phyloP scores from a whole-genome alignment of 2,888 invertebrate species.

The Lasioglossum zephyrum region DNA sequence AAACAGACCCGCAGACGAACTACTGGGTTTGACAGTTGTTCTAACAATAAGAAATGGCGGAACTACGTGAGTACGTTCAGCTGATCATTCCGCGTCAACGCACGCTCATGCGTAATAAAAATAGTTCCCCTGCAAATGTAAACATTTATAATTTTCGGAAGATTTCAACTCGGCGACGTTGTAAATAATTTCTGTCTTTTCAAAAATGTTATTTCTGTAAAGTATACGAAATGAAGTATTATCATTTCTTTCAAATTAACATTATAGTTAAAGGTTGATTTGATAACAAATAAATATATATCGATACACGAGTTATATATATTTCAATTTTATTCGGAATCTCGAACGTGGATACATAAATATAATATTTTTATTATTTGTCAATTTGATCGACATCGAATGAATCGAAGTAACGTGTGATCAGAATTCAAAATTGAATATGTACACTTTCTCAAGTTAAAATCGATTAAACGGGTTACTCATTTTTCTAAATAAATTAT shows the following conservation, averaged over 20 bases:
- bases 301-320: not conserved
- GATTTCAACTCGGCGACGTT: not conserved
- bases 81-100: conserved; percentile 72
- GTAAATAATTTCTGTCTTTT: not conserved
- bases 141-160: not conserved
- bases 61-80: conserved; percentile 66
- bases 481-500: not conserved
- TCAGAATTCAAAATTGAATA: not conserved
- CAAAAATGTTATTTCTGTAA: not conserved
- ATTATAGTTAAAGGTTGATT: not conserved
- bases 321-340: conserved; percentile 18
- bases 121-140: conserved; percentile 61
- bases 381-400: not conserved
- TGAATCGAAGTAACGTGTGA: not conserved
- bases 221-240: not conserved
- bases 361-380: not conserved
- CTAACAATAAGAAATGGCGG: conserved; percentile 78
- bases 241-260: not conserved
- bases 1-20: conserved; percentile 67
- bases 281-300: not conserved
- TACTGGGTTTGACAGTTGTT: conserved; percentile 77
- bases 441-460: not conserved
- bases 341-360: too few relatives aligned
- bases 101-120: conserved; percentile 59
- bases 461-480: not conserved